Evolutionary conservation across 2,888 invertebrate species (phyloP), one percentile per base, ranked within the genome.

Genomic region (Matsumyia berberina): DNA sequence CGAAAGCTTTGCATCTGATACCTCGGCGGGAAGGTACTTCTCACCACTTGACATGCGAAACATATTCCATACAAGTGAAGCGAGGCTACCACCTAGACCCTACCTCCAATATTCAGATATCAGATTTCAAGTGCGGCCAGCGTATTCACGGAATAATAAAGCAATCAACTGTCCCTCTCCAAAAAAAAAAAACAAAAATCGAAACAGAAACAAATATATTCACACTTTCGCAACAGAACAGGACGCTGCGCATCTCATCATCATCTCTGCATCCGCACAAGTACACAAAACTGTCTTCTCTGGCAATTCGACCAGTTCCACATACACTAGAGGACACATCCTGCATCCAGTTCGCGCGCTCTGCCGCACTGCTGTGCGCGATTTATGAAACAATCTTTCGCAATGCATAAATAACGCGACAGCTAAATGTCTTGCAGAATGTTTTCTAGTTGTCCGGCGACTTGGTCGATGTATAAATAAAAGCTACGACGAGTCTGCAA

Each of bases 331-430:
- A 58, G 64, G 53, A 66, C 51, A 74, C 69, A 73, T 79, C 73
- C 78, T 67, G 69, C 33, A 62, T 78, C 67, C 73, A 55, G 60
- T 67, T 67, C 67, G 46, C 29, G 12, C 64, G 39, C 51, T 64
- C 49, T 11, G 51, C 66, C 44, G 70, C 64, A 42, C 62, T 51
- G 74, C 70, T 70, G 76, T 82, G 67, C 55, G 85, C 86, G 86
- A 87, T 87, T 87, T 87, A 87, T 87, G 87, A 86, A 87, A 87
- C 86, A 87, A 87, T 87, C 87, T 77, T 73, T 86, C 74, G 86
- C 86, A 86, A 87, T 86, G 87, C 86, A 87, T 87, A 87, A 87
- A 87, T 86, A 87, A 87, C 87, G 82, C 79, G 76, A 85, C 78
- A 78, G 83, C 86, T 80, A 86, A 85, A 85, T 80, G 85, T 85